phyloP scores from a whole-genome alignment of 2,888 invertebrate species.

The Chirona hameri region DNA sequence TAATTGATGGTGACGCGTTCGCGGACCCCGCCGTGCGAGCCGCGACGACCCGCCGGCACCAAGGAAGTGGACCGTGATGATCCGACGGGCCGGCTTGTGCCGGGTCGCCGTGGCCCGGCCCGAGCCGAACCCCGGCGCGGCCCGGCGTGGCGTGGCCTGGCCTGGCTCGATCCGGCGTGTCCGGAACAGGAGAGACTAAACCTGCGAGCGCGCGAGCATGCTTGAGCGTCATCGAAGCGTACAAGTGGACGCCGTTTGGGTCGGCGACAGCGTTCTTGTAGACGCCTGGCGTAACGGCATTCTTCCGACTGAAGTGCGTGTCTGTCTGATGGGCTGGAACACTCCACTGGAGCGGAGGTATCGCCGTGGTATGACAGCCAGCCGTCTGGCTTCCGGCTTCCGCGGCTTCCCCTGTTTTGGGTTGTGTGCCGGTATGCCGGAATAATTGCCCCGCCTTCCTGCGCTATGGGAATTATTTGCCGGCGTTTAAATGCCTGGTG shows the following conservation, averaged over 20 bases:
- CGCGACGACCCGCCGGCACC: neutral
- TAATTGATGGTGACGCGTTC: neutral
- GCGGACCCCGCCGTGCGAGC: neutral
- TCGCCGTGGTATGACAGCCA: neutral
- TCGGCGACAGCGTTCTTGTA: neutral
- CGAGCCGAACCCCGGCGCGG: no score
- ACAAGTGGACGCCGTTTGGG: neutral
- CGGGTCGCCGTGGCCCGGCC: no score
- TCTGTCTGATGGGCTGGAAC: neutral
- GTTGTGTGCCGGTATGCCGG: neutral
- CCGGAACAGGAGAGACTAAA: no score
- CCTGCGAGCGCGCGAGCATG: no score
- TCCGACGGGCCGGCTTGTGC: no score
- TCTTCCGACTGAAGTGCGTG: neutral
- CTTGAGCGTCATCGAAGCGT: neutral
- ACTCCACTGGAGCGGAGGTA: neutral
- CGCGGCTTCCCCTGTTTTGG: neutral
- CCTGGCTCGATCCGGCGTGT: no score
- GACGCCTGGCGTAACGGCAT: neutral
- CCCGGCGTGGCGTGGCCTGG: no score
- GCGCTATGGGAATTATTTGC: neutral
- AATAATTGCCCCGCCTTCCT: slow-evolving; percentile 12
- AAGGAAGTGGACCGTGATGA: neutral
- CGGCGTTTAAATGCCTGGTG: neutral
- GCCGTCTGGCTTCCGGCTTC: neutral